These are phyloP conservation scores for Trogon surrucura DNA, from an alignment of 2,113 vertebrate genomes.

Conservation along the genomic window DNA sequence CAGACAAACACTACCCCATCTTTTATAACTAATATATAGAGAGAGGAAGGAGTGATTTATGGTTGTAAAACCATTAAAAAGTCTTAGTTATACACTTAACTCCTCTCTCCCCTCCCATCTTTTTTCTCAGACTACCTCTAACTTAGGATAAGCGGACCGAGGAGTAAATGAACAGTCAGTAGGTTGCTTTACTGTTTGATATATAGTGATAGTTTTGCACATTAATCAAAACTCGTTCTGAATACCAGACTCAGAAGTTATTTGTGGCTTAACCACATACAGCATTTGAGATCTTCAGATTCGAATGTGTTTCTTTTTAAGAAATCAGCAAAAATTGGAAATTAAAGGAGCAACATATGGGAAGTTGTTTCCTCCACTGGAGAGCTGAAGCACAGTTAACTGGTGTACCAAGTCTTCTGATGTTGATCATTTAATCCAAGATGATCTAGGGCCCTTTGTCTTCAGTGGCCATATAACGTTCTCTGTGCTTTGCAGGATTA, in stretches of 20 bases:
- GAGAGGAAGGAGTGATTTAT: neutral
- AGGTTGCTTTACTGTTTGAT: neutral
- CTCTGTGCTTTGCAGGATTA: neutral
- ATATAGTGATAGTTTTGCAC: neutral
- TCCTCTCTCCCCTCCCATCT: neutral
- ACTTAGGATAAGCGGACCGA: neutral
- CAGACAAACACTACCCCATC: neutral
- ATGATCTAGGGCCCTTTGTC: neutral
- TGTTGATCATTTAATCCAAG: neutral
- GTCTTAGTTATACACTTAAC: neutral
- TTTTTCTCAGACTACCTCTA: constrained; percentile 18
- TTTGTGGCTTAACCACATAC: neutral
- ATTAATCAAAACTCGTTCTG: constrained; percentile 9
- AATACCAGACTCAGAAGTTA: constrained; percentile 8
- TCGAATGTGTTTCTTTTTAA: neutral
- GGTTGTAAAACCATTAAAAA: neutral
- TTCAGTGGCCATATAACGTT: neutral
- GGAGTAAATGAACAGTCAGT: neutral
- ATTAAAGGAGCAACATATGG: neutral
- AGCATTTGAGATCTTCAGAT: neutral
- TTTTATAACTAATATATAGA: no score
- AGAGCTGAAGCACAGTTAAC: neutral
- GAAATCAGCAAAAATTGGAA: neutral
- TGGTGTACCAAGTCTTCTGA: neutral
- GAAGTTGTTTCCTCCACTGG: neutral